phyloP scores from a whole-genome alignment of 2,113 vertebrate genomes.

The Tragelaphus scriptus region DNA sequence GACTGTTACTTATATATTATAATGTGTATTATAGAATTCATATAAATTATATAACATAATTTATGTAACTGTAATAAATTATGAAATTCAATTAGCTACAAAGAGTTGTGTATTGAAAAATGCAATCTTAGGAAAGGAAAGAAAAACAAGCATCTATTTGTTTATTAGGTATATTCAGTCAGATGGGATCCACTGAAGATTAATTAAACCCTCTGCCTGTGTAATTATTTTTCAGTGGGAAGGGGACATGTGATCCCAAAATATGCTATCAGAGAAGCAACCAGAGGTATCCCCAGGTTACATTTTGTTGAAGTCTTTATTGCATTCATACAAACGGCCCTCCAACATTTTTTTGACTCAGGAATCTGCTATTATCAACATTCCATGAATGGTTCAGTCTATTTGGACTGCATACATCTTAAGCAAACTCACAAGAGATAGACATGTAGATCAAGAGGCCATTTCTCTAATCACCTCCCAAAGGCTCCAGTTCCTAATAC shows the following conservation, averaged over 20 bases:
- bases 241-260: background rate
- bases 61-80: background rate
- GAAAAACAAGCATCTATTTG: background rate
- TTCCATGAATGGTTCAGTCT: background rate
- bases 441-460: background rate
- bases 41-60: background rate
- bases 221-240: background rate
- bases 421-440: background rate
- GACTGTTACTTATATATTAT: background rate
- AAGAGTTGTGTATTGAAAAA: background rate
- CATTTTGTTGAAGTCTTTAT: background rate
- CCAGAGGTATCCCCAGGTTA: background rate
- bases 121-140: background rate
- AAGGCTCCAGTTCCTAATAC: background rate
- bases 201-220: background rate
- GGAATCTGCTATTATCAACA: background rate
- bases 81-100: background rate
- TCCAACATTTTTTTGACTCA: background rate
- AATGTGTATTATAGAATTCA: background rate
- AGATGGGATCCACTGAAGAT: background rate
- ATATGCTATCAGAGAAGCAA: background rate
- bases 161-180: background rate
- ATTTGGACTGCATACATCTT: background rate
- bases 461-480: background rate
- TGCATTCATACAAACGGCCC: background rate